Base-by-base conservation (phyloP, 2,888 invertebrate species). In the Lasioglossum marginatum region DNA sequence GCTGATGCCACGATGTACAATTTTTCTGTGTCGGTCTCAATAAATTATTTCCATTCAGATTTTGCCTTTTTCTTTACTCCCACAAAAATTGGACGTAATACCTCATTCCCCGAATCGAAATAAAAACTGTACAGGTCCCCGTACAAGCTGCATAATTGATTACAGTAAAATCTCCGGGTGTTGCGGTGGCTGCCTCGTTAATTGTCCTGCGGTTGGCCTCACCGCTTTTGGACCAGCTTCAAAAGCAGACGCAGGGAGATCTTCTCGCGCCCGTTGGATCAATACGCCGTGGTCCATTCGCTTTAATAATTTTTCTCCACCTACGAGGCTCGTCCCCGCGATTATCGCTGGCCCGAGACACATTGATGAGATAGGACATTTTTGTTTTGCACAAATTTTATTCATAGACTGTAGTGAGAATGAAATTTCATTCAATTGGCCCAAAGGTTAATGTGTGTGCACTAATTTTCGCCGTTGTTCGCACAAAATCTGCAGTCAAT, bases 211-310 rank as follows among this genome's bases (percentile, higher is more conserved):
- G 68, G 68, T 68, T 23, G 23, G 16, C 68, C 68, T 37, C 68
- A n/a, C 68, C 68, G 12, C 68, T 37, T 68, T 68, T 68, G 68
- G 68, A 68, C 37, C 68, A n/a, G 68, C 68, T 40, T 68, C 68
- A 68, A 68, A 68, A 68, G 37, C 68, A 37, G 68, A 34, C 37
- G 68, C 23, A 23, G 34, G 10, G 34, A 68, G 37, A 68, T 68
- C 68, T 68, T 68, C n/a, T n/a, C 68, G 37, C 37, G 37, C n/a
- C 34, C 23, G n/a, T 34, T 23, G 68, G 68, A 68, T 68, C 68
- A 37, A 68, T 68, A 68, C 68, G 37, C 4, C 5, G 34, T 37
- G 23, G 10, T 68, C 34, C 68, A 12, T 23, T 37, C 34, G 12
- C 37, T 37, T 68, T 34, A 23, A 37, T 68, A 37, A 68, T 34